Evolutionary conservation across 2,888 invertebrate species (phyloP).

Genomic region (Achlya flavicornis): DNA sequence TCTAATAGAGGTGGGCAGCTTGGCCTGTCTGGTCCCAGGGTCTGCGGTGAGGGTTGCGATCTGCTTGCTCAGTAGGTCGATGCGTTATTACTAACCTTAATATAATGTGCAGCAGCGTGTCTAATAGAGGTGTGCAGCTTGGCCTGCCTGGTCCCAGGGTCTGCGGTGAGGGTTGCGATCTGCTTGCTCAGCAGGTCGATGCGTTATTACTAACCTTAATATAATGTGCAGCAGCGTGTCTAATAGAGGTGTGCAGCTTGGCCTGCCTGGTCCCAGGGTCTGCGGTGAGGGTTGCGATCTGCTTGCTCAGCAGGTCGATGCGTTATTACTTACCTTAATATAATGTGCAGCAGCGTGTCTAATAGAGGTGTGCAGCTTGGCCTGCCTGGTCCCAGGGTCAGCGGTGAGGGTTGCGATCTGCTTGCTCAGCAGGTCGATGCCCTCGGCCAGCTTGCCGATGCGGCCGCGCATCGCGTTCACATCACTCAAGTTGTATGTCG

Average conservation of each 20-base stretch:
- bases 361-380: slow-evolving; percentile 88
- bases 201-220: slow-evolving; percentile 84
- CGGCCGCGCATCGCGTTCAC: slow-evolving; percentile 92
- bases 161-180: slow-evolving; percentile 86
- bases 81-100: slow-evolving; percentile 84
- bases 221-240: slow-evolving; percentile 90
- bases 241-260: slow-evolving; percentile 88
- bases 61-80: slow-evolving; percentile 92
- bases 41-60: slow-evolving; percentile 87
- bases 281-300: slow-evolving; percentile 87
- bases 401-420: slow-evolving; percentile 87
- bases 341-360: slow-evolving; percentile 90
- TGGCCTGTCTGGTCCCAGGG: slow-evolving; percentile 85
- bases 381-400: slow-evolving; percentile 85
- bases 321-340: slow-evolving; percentile 84
- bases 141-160: slow-evolving; percentile 85
- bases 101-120: slow-evolving; percentile 90
- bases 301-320: slow-evolving; percentile 92
- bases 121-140: slow-evolving; percentile 89
- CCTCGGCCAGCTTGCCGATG: slow-evolving; percentile 94
- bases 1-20: slow-evolving; percentile 89
- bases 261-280: slow-evolving; percentile 86
- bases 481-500: slow-evolving; percentile 92
- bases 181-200: slow-evolving; percentile 93
- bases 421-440: slow-evolving; percentile 92